These are phyloP conservation scores for Rugalucina vietnamica DNA, from an alignment of 2,888 invertebrate species.

Conservation along the genomic window DNA sequence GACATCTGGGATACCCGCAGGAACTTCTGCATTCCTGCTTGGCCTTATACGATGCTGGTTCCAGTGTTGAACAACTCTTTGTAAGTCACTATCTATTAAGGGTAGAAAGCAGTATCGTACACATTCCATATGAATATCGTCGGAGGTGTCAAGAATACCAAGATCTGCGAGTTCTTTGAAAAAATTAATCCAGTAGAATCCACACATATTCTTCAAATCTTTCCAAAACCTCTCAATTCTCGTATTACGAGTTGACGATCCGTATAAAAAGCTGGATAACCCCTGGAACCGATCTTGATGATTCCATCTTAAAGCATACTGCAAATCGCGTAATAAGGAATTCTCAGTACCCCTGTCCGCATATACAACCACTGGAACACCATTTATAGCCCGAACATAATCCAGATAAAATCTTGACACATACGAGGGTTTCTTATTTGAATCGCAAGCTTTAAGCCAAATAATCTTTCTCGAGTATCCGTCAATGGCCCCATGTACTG, in stretches of 20 bases:
- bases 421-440: constrained; percentile 25
- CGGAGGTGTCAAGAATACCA: constrained; percentile 9
- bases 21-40: not conserved
- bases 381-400: not conserved
- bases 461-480: constrained; percentile 30
- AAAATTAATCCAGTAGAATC: not conserved
- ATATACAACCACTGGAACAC: not conserved
- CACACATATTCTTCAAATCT: not conserved
- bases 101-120: constrained; percentile 15
- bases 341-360: constrained; percentile 31
- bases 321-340: not conserved
- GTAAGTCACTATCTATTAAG: not conserved
- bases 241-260: constrained; percentile 1
- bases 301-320: constrained; percentile 9
- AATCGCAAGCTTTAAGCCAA: constrained; percentile 19
- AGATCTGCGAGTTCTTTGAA: not conserved
- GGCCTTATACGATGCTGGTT: constrained; percentile 34
- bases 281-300: constrained; percentile 17
- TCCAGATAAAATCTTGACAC: constrained; percentile 18
- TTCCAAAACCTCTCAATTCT: constrained; percentile 23
- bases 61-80: constrained; percentile 11
- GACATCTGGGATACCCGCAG: constrained; percentile 31
- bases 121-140: not conserved
- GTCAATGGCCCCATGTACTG: constrained; percentile 35
- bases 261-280: constrained; percentile 19